Evolutionary conservation across 1,140 invertebrate species (phyloP).

Genomic region (Brachionus calyciflorus): DNA sequence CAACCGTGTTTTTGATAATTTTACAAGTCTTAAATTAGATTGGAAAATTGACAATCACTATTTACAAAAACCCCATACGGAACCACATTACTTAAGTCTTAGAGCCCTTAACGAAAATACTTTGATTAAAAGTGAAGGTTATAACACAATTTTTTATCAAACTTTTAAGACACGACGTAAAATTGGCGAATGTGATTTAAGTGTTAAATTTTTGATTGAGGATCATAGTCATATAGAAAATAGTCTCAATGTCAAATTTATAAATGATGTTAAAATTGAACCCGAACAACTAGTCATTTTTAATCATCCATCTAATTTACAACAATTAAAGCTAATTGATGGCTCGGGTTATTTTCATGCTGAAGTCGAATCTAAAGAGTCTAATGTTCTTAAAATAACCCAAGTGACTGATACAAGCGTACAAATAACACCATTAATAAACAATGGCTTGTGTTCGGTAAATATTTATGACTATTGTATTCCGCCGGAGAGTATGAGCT

Average conservation of each 20-base stretch:
- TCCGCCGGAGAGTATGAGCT: background rate
- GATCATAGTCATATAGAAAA: background rate
- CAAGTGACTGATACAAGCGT: background rate
- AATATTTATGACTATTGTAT: slow-evolving; percentile 31
- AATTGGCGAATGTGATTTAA: background rate
- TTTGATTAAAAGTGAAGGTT: background rate
- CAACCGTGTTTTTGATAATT: background rate
- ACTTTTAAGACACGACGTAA: background rate
- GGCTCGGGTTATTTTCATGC: slow-evolving; percentile 25
- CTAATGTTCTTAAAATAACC: slow-evolving; percentile 4
- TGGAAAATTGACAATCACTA: background rate
- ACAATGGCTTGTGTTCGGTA: slow-evolving; percentile 5
- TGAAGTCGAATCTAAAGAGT: background rate
- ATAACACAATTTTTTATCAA: background rate
- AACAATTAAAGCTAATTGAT: background rate
- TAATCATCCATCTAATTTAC: slow-evolving; percentile 26
- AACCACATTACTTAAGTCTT: background rate
- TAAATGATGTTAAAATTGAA: slow-evolving; percentile 4
- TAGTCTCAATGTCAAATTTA: background rate
- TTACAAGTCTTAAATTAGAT: slow-evolving; percentile 20
- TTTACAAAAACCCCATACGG: background rate
- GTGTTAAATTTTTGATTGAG: background rate
- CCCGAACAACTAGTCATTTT: background rate
- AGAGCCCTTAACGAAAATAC: background rate
- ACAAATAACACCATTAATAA: background rate